These are phyloP conservation scores for Eulacestoma nigropectus DNA, from an alignment of 2,113 vertebrate genomes.

Conservation along the genomic window DNA sequence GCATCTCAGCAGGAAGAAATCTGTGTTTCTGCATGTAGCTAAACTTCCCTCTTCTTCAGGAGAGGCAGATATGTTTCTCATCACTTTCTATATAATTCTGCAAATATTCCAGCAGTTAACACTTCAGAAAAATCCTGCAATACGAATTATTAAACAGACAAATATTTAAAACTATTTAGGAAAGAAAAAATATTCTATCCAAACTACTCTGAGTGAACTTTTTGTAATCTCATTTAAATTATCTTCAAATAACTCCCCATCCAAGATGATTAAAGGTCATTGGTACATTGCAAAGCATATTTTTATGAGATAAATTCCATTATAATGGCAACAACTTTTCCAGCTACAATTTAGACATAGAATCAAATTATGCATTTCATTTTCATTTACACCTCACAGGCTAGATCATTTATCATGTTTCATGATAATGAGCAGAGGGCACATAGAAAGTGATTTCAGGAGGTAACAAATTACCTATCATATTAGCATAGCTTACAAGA, in stretches of 20 bases:
- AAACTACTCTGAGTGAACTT: background rate
- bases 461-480: slow-evolving; percentile 76
- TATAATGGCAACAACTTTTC: slow-evolving; percentile 66
- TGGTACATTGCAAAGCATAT: slow-evolving; percentile 45
- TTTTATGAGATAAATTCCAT: slow-evolving; percentile 67
- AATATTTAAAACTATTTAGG: slow-evolving; percentile 8
- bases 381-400: slow-evolving; percentile 75
- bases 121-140: background rate
- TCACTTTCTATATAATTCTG: background rate
- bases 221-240: slow-evolving; percentile 9
- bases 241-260: slow-evolving; percentile 2
- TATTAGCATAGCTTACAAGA: slow-evolving; percentile 77
- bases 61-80: background rate
- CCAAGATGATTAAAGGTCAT: slow-evolving; percentile 65
- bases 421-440: slow-evolving; percentile 76
- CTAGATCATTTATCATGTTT: slow-evolving; percentile 78
- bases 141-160: slow-evolving; percentile 34
- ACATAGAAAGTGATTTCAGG: slow-evolving; percentile 73
- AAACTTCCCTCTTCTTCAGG: background rate
- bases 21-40: background rate
- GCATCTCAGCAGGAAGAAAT: background rate
- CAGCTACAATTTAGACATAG: slow-evolving; percentile 73
- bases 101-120: background rate
- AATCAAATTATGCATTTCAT: slow-evolving; percentile 81
- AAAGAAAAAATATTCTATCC: background rate